phyloP scores from a whole-genome alignment of 2,888 invertebrate species.

The Apamea sordens region DNA sequence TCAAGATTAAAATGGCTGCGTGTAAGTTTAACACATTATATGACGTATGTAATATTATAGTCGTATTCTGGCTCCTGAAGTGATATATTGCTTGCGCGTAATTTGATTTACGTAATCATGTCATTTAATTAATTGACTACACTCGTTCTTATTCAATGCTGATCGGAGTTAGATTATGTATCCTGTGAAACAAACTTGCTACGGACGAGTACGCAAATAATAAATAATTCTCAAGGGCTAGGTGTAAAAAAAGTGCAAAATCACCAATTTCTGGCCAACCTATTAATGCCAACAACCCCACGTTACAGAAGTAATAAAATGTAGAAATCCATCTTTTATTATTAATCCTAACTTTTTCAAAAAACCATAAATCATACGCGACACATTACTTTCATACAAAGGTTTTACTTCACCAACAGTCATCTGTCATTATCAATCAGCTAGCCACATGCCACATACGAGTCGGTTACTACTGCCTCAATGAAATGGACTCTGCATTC shows the following conservation, averaged over 20 bases:
- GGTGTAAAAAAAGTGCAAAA: not conserved
- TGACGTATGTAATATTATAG: constrained; percentile 57
- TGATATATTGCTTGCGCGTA: constrained; percentile 8
- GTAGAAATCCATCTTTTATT: not conserved
- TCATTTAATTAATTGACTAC: constrained; percentile 11
- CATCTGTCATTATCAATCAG: constrained; percentile 50
- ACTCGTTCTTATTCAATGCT: not conserved
- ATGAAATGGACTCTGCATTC: not conserved
- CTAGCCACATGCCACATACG: constrained; percentile 2
- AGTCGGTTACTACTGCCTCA: constrained; percentile 6
- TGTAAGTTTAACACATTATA: constrained; percentile 39
- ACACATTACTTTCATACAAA: constrained; percentile 12
- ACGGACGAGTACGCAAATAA: not conserved
- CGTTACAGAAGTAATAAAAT: not conserved
- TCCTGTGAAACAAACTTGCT: not conserved
- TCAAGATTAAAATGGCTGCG: constrained; percentile 45
- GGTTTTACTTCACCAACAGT: constrained; percentile 7
- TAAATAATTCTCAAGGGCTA: not conserved
- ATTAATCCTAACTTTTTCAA: not conserved
- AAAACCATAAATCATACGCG: constrained; percentile 20
- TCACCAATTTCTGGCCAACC: not conserved
- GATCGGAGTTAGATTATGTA: no score
- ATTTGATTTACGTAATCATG: constrained; percentile 30
- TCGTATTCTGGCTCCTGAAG: constrained; percentile 32
- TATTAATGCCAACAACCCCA: not conserved